Evolutionary conservation across 1,140 invertebrate genomes (phyloP), one percentile per base, ranked within the genome.

Genomic region (Lucilia cuprina): DNA sequence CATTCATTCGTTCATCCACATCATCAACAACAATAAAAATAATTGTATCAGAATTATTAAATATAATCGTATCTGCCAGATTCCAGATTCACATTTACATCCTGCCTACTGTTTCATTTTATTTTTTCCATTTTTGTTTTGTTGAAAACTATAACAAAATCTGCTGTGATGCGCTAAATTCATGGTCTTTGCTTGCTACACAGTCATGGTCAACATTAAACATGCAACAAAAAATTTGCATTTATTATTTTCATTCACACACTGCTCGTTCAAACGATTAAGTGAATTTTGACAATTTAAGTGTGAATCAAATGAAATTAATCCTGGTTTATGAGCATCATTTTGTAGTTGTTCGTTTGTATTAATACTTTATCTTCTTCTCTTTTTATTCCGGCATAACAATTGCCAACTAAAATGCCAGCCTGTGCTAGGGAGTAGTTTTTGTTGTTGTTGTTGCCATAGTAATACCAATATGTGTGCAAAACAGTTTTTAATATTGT

Each of bases 291-390:
- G 77, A 80, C 77, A 80, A 80, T 80, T 80, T 80, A 80, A 80
- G 77, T 80, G 77, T 80, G 77, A 80, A 80, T 80, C 77, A 80
- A 80, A 80, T 80, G 77, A 80, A 80, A 80, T 80, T 80, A 80
- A 80, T 80, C 77, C 77, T 80, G 77, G 41, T 80, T 80, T 80
- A 80, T 80, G 77, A 80, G 47, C 77, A 80, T 50, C 77, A 80
- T 80, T 80, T 80, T 80, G 77, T 70, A 70, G n/a, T 19, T 70
- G n/a, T 70, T 21, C 7, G 13, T 60, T n/a, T 78, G 25, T 30
- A 30, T 49, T 12, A 80, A 78, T 49, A 25, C n/a, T 30, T 30
- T 30, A 30, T 30, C 19, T 21, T 17, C 34, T 17, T 34, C 35
- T 19, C 19, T 50, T 50, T 80, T 49, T 30, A 21, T 80, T 14